Evolutionary conservation across 64 coral and sea anemone genomes (phyloP).

Genomic region (Dendronephthya gigantea): DNA sequence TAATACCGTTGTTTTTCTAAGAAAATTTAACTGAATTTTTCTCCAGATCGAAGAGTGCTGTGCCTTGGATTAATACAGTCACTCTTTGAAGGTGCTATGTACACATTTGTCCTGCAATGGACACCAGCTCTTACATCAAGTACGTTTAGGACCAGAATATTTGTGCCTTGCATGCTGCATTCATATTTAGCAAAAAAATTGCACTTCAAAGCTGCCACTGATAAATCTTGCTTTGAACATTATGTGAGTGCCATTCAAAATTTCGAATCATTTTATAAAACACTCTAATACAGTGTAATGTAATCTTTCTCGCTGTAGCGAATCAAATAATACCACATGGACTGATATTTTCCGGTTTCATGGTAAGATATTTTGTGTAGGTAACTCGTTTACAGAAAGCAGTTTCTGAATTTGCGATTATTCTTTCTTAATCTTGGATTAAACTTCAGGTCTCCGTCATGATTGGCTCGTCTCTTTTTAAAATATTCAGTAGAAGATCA

Average conservation of each 20-base stretch:
- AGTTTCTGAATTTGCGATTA: not conserved
- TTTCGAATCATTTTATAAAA: too few relatives aligned
- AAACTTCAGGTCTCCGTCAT: constrained; percentile 52
- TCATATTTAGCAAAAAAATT: not conserved
- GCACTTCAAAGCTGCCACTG: too few relatives aligned
- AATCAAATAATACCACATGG: constrained; percentile 82
- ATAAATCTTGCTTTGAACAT: too few relatives aligned
- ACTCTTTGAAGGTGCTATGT: constrained; percentile 97
- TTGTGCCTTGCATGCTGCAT: too few relatives aligned
- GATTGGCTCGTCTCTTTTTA: constrained; percentile 75
- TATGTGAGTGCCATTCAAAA: too few relatives aligned
- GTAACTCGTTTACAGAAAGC: not conserved
- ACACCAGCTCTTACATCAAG: constrained; percentile 85
- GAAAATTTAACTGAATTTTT: not conserved
- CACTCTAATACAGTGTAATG: too few relatives aligned
- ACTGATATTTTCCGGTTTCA: constrained; percentile 85
- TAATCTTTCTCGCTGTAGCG: too few relatives aligned
- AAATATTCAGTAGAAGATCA: constrained; percentile 40
- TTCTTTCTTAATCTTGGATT: not conserved
- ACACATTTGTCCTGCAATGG: constrained; percentile 91
- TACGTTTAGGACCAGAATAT: constrained; percentile 13
- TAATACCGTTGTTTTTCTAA: too few relatives aligned
- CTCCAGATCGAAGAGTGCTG: constrained; percentile 61
- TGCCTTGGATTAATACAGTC: constrained; percentile 92
- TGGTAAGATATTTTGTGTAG: constrained; percentile 37